Conservation (phyloP, 2,797 vertebrate genomes). For the Scolopax bukidnonensis region DNA sequence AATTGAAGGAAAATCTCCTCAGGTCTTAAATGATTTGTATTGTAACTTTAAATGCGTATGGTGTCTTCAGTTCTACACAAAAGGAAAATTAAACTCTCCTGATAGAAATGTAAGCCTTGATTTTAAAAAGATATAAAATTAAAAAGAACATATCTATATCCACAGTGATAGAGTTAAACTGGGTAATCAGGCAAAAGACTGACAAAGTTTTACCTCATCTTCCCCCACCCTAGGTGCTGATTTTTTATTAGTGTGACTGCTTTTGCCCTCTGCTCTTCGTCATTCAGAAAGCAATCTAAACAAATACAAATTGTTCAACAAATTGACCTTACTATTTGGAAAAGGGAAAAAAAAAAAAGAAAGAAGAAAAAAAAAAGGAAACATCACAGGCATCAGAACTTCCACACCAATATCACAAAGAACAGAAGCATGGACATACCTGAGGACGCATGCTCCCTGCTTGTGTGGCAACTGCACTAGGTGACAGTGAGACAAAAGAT, state of each 20-base stretch:
- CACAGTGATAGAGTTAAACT: background rate
- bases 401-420: background rate
- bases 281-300: background rate
- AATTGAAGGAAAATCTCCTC: background rate
- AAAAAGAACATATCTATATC: background rate
- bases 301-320: background rate
- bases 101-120: background rate
- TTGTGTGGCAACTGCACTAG: background rate
- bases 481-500: background rate
- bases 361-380: background rate
- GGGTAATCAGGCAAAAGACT: background rate
- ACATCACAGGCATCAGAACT: background rate
- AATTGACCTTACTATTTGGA: background rate
- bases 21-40: background rate
- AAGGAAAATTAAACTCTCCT: background rate
- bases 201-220: background rate
- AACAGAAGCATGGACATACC: background rate
- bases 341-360: background rate
- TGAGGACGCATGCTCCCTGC: background rate
- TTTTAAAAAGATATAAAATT: background rate
- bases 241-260: background rate
- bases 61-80: background rate
- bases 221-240: background rate
- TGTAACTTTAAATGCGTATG: background rate
- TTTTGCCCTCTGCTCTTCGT: background rate